Evolutionary conservation across 2,888 invertebrate species (phyloP).

Genomic region (Caenorhabditis sinica): DNA sequence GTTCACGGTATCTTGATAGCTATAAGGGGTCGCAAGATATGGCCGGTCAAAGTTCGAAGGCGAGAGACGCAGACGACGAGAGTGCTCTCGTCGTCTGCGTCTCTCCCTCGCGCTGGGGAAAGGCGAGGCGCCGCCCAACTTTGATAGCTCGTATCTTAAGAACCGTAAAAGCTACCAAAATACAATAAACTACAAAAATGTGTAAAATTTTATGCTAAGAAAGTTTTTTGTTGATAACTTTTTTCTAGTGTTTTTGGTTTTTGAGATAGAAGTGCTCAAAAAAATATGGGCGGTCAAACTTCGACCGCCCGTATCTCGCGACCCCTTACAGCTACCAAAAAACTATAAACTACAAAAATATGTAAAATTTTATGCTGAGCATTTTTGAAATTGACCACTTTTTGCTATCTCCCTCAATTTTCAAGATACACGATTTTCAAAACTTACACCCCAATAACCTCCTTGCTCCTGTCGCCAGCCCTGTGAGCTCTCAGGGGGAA

Average conservation of each 20-base stretch:
- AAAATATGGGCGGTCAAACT: not conserved
- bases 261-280: too few relatives aligned
- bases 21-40: not conserved
- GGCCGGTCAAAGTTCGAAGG: not conserved
- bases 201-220: too few relatives aligned
- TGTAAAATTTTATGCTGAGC: not conserved
- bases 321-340: not conserved
- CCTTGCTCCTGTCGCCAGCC: constrained; percentile 46
- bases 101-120: not conserved
- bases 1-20: not conserved
- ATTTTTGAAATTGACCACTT: not conserved
- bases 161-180: not conserved
- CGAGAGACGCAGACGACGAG: not conserved
- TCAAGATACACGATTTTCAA: not conserved
- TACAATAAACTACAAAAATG: not conserved
- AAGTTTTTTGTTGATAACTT: too few relatives aligned
- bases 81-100: not conserved
- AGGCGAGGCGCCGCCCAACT: too few relatives aligned
- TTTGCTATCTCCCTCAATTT: not conserved
- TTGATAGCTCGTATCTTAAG: too few relatives aligned
- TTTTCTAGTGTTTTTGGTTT: too few relatives aligned
- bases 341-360: not conserved
- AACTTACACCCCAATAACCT: constrained; percentile 43
- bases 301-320: not conserved
- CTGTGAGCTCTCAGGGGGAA: constrained; percentile 52